phyloP scores from a whole-genome alignment of 2,113 vertebrate species.

The Cyprinodon brontotheroides region DNA sequence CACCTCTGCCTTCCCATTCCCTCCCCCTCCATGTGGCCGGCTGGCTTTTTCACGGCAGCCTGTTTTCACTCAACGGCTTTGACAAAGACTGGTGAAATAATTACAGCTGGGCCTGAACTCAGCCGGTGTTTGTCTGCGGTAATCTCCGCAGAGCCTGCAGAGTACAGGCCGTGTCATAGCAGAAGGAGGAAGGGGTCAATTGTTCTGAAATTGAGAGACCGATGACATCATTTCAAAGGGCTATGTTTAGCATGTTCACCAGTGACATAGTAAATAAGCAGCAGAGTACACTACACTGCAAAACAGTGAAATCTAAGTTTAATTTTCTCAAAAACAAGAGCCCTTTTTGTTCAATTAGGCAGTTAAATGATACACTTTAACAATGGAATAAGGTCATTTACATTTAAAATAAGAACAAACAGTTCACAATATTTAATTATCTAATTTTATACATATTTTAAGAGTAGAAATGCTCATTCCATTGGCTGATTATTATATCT shows the following conservation, averaged over 20 bases:
- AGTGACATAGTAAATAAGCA: conserved; percentile 19
- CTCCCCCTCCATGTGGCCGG: conserved; percentile 45
- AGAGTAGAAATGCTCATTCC: no score
- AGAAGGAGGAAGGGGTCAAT: conserved; percentile 79
- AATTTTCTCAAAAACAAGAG: no score
- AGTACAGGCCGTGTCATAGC: conserved; percentile 73
- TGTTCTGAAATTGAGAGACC: conserved; percentile 76
- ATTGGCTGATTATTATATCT: no score
- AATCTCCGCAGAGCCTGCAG: conserved; percentile 57
- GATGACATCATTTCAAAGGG: conserved; percentile 78
- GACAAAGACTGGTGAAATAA: conserved; percentile 80
- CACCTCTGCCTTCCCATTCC: neutral
- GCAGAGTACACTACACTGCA: neutral
- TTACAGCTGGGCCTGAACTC: conserved; percentile 69
- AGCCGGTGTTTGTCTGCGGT: conserved; percentile 63
- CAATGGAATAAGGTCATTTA: no score
- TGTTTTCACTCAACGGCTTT: conserved; percentile 74
- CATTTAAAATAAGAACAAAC: no score
- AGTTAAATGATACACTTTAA: no score
- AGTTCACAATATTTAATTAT: no score
- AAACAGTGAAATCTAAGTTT: no score
- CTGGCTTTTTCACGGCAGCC: conserved; percentile 61
- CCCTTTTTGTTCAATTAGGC: no score
- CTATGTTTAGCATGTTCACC: conserved; percentile 50
- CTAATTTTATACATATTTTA: no score